phyloP scores from a whole-genome alignment of 2,113 vertebrate species.

The Pseudolaguvia tuberculata region DNA sequence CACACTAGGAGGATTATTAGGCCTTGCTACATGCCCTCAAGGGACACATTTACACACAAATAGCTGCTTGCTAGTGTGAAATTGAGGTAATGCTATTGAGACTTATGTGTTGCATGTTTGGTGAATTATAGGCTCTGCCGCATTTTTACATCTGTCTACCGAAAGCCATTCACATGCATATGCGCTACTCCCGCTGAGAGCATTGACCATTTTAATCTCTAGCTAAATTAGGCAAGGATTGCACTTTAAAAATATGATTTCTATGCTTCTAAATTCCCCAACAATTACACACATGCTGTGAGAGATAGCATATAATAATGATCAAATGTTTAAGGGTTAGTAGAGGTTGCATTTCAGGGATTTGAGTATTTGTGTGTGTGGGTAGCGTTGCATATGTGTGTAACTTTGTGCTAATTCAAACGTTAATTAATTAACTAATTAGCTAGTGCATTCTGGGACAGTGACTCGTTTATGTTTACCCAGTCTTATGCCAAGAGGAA shows the following conservation, averaged over 20 bases:
- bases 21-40: not conserved
- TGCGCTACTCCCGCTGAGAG: not conserved
- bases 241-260: conserved; percentile 7
- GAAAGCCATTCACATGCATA: not conserved
- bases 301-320: conserved; percentile 31
- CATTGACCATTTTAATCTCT: not conserved
- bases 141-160: not conserved
- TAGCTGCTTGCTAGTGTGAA: not conserved
- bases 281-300: conserved; percentile 35
- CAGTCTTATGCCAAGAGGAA: conserved; percentile 39
- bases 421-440: conserved; percentile 66
- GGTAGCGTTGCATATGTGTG: not conserved
- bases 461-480: conserved; percentile 52
- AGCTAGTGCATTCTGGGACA: conserved; percentile 52
- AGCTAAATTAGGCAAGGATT: conserved; percentile 25
- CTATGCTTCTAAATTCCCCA: conserved; percentile 17
- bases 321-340: conserved; percentile 25
- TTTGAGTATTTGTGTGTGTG: conserved; percentile 33
- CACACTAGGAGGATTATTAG: not conserved
- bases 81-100: not conserved
- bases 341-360: conserved; percentile 11
- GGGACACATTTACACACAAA: not conserved
- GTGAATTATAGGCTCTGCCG: not conserved
- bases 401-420: conserved; percentile 47
- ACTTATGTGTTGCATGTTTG: not conserved